Conservation (phyloP, 2,888 invertebrate genomes). For the Agelastica alni region DNA sequence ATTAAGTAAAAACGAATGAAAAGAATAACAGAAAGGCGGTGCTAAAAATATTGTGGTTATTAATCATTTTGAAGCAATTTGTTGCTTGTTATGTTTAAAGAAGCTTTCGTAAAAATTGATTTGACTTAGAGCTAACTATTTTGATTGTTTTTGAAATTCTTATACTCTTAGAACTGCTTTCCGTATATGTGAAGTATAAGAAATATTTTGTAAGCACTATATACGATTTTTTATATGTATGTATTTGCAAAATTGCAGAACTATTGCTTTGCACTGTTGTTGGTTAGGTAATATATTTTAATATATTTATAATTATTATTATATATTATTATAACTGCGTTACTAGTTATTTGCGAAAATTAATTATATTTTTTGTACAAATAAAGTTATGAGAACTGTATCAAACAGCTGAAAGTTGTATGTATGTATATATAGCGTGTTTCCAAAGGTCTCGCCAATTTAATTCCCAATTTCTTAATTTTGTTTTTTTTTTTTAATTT, state of each 20-base stretch:
- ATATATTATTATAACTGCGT: constrained; percentile 44
- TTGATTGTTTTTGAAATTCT: constrained; percentile 33
- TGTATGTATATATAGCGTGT: constrained; percentile 31
- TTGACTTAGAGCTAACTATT: constrained; percentile 17
- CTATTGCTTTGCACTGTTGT: constrained; percentile 50
- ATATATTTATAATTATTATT: constrained; percentile 48
- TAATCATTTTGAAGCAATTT: constrained; percentile 46
- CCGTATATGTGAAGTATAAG: constrained; percentile 49
- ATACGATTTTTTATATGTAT: constrained; percentile 38
- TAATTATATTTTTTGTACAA: constrained; percentile 48
- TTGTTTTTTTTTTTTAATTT: no score
- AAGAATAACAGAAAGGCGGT: constrained; percentile 42
- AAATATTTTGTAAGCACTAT: constrained; percentile 50
- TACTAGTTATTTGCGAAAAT: constrained; percentile 45
- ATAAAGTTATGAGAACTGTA: constrained; percentile 32
- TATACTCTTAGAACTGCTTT: constrained; percentile 43
- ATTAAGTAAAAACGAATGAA: constrained; percentile 9
- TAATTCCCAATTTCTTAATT: constrained; percentile 1
- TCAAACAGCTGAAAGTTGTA: constrained; percentile 30
- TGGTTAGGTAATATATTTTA: constrained; percentile 51
- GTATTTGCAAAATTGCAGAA: constrained; percentile 31
- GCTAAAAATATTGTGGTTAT: constrained; percentile 47
- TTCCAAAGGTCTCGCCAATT: constrained; percentile 23
- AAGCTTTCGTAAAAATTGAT: constrained; percentile 23
- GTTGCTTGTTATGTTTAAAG: constrained; percentile 46